Base-by-base conservation (phyloP, 2,888 invertebrate species). In the Parnassius mnemosyne region DNA sequence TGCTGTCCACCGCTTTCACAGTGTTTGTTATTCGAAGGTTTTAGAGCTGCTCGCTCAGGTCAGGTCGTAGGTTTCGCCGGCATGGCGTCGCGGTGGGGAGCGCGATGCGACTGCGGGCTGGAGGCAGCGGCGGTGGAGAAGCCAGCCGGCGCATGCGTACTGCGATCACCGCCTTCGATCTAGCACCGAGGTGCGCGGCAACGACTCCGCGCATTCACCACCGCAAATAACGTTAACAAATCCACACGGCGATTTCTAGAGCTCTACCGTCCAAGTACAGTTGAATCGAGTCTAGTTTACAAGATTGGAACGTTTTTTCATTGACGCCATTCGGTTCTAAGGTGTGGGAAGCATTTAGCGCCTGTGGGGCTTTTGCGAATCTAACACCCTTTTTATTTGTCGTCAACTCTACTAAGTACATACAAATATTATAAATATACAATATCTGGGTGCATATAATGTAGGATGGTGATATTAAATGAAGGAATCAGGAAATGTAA, bases 101-200 rank as follows among this genome's bases (percentile, higher is more conserved):
- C 87, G 84, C 87, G 89, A 80, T 79, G 81, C 85, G 86, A 89
- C 86, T 89, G 89, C 85, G 88, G 87, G 79, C 77, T 76, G 77
- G 73, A 76, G 74, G 72, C 73, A 79, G 78, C 72, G 78, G 76
- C 78, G 79, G 77, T 74, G 79, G 79, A 71, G 78, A 76, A 75
- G 73, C 73, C 77, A 72, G 70, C 73, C 67, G 72, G 75, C 76
- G 85, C 88, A 82, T 81, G 87, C 85, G 87, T 81, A 71, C 71
- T 68, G 71, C 68, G 73, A 69, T 69, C 77, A 76, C 75, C 76
- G 79, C 83, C 86, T 89, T 89, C 90, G 89, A 89, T 90, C 87
- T 87, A 83, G 77, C 85, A 74, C 76, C 78, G 76, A 69, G 81
- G 71, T 86, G 88, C 87, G 87, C 88, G 80, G 64, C 63, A 68